Evolutionary conservation across 2,797 vertebrate genomes (phyloP).

Genomic region (Pipistrellus nathusii): DNA sequence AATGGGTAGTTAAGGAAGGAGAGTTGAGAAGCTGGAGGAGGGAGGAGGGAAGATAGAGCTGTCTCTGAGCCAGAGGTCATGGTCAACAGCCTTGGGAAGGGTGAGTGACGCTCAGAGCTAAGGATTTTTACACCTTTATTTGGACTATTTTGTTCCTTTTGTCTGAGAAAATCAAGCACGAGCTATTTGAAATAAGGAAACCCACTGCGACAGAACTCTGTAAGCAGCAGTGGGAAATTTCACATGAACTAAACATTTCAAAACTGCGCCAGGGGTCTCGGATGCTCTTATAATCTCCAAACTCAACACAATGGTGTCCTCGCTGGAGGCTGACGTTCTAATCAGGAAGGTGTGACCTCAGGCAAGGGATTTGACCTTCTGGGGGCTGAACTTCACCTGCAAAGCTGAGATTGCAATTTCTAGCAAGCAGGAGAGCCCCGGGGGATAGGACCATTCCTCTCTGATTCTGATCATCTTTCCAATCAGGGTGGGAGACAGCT

Average conservation of each 20-base stretch:
- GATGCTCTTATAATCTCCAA: neutral
- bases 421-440: neutral
- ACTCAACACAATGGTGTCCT: too few species aligned
- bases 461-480: neutral
- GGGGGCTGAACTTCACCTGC: conserved; percentile 42
- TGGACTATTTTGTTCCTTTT: conserved; percentile 74
- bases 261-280: neutral
- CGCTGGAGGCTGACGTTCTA: neutral
- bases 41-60: conserved; percentile 81
- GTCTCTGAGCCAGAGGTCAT: conserved; percentile 82
- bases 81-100: conserved; percentile 84
- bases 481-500: neutral
- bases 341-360: neutral
- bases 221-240: neutral
- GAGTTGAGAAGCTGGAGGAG: conserved; percentile 69
- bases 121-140: conserved; percentile 83
- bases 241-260: neutral
- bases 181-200: conserved; percentile 78
- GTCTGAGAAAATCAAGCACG: conserved; percentile 68
- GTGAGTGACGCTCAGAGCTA: conserved; percentile 79
- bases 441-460: neutral
- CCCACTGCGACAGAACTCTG: neutral
- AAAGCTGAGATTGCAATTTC: neutral
- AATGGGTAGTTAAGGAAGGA: conserved; percentile 83
- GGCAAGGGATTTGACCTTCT: conserved; percentile 52